Conservation (phyloP, 2,797 vertebrate species). For the Urosaurus nigricauda region DNA sequence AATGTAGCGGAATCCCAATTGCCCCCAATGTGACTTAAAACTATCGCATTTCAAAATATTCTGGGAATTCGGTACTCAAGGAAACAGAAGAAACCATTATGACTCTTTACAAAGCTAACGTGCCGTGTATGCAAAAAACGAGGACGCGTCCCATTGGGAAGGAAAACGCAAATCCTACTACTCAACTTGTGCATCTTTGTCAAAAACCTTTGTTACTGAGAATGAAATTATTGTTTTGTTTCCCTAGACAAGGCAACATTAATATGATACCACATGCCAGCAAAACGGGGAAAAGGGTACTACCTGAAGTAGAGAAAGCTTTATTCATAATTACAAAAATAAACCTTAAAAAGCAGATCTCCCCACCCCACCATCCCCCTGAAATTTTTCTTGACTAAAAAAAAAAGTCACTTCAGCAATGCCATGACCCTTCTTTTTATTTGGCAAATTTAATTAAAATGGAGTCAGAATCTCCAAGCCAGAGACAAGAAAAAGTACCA, state of each 20-base stretch:
- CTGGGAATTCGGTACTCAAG: constrained; percentile 71
- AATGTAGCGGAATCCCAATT: constrained; percentile 82
- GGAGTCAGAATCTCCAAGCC: neutral
- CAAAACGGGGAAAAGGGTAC: constrained; percentile 67
- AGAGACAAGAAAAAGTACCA: neutral
- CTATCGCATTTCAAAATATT: constrained; percentile 51
- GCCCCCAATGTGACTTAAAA: constrained; percentile 74
- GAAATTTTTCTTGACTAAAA: constrained; percentile 19
- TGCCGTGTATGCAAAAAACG: constrained; percentile 51
- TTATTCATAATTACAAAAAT: constrained; percentile 66
- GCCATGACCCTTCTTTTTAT: constrained; percentile 42
- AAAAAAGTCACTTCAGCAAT: constrained; percentile 54
- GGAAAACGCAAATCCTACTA: constrained; percentile 71
- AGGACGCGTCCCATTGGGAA: constrained; percentile 62
- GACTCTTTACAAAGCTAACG: constrained; percentile 69
- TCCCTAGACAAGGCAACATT: constrained; percentile 56
- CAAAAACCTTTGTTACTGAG: neutral
- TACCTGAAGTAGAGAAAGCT: constrained; percentile 69
- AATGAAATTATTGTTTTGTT: constrained; percentile 17
- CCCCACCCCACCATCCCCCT: neutral
- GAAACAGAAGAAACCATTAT: constrained; percentile 72
- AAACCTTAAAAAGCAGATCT: constrained; percentile 52
- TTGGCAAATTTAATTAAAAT: constrained; percentile 53
- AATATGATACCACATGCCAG: constrained; percentile 62
- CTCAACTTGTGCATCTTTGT: constrained; percentile 50